Base-by-base conservation (phyloP, 2,888 invertebrate genomes). In the Heliothis peltigera region DNA sequence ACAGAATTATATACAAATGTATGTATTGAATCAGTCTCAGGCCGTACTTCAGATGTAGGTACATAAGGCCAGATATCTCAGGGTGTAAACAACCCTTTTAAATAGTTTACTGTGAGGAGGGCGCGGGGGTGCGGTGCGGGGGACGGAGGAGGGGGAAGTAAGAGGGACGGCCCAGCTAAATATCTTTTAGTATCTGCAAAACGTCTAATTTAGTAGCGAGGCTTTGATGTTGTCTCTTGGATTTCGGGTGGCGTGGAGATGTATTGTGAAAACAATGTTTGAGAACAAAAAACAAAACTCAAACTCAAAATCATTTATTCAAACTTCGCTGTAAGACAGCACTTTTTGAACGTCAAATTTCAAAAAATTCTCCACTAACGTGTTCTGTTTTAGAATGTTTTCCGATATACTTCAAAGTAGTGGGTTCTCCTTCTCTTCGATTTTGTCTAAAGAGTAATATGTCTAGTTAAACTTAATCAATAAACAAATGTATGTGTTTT, bases 121-220 rank as follows among this genome's bases (percentile, higher is more conserved):
- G 66, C 47, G 56, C 15, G 72, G 54, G 75, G 57, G 47, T 43
- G 70, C 10, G 21, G 28, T 0, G 2, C 8, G 52, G 46, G 54
- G 43, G 52, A 25, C 19, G 47, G 44, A 67, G 65, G 77, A 28
- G 70, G 62, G 80, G 77, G 74, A 61, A 70, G 35, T 15, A 35
- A 35, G 82, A 80, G 79, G 80, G 82, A 79, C 80, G 83, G 85
- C 81, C 64, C 77, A 75, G 85, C 89, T 89, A 91, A 92, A 92
- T 91, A 91, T 91, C 91, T 91, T 92, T 93, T 92, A 92, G 91
- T 92, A 91, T 92, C 92, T 93, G 92, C 89, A 90, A 92, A 92
- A 92, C 89, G 90, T 91, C 91, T 91, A 91, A 91, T 90, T 91
- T 90, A 90, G 90, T 87, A 87, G 87, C 88, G 81, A 89, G 88